These are phyloP conservation scores for Hyposoter didymator DNA, from an alignment of 2,888 invertebrate genomes.

Conservation along the genomic window DNA sequence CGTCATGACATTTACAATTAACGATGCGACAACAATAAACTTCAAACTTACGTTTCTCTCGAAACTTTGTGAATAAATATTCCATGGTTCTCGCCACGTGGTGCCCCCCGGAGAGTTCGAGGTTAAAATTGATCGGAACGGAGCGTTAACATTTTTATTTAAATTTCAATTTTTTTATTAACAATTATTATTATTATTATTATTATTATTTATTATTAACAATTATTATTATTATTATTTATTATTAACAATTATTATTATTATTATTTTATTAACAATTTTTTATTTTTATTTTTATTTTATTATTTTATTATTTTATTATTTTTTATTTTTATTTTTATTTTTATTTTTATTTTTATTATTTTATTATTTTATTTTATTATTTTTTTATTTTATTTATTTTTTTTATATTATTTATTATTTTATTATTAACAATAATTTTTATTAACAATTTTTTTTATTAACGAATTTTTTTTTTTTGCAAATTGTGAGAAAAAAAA, in stretches of 20 bases:
- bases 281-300: background rate
- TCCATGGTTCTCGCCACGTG: no score
- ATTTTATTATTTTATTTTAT: no score
- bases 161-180: background rate
- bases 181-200: background rate
- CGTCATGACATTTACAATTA: constrained; percentile 4
- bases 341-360: no score
- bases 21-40: background rate
- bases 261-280: no score
- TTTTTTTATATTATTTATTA: no score
- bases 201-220: no score
- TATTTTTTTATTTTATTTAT: no score
- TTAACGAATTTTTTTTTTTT: background rate
- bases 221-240: no score
- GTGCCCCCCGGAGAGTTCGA: background rate
- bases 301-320: background rate
- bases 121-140: background rate
- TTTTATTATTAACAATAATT: no score
- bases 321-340: background rate
- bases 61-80: background rate
- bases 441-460: background rate
- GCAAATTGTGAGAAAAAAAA: background rate
- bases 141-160: background rate
- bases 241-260: no score
- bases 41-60: background rate